Base-by-base conservation (phyloP, 2,113 vertebrate genomes). In the Rattus rattus region DNA sequence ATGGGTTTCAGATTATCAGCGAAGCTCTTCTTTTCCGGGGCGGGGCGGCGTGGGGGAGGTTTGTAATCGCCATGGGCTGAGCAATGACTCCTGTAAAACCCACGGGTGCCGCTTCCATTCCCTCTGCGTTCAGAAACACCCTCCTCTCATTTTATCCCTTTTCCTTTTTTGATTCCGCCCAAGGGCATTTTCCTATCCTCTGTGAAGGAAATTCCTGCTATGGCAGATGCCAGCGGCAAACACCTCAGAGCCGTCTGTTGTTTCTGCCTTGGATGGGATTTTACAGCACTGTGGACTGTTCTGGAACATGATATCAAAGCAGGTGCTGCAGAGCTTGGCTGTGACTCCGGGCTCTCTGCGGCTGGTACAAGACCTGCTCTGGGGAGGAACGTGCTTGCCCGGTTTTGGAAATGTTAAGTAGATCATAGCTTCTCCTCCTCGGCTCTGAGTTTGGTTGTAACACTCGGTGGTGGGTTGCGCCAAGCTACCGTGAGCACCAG, bases 1-100 rank as follows among this genome's bases (percentile, higher is more conserved):
- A 96, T 96, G 91, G 94, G 95, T 98, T 97, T 97, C 90, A 96
- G 95, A 92, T 98, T 98, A 98, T 98, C 97, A 97, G 97, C 97
- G 93, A 88, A 95, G 93, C 92, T 94, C 88, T 87, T 76, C 97
- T 98, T 97, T 89, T 65, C 95, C 56, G 91, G 28, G 84, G 13
- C 5, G 30, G 30, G 52, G 43, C 43, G 3, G 43, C 3, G 52
- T 11, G 89, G 95, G 92, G 90, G 97, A 97, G 95, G 96, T 95
- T 95, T 59, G 91, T 94, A 90, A 97, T 97, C 92, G 4, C 84
- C 56, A 39, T 95, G 98, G 98, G 97, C 94, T 92, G 87, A 97
- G 97, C 95, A 0, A 90, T 93, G 81, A 83, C 85, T 83, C 95
- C 95, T 98, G 98, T 97, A 97, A 98, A 98, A 89, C 77, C 85